phyloP scores from a whole-genome alignment of 2,113 vertebrate genomes.

The Hippocampus abdominalis region DNA sequence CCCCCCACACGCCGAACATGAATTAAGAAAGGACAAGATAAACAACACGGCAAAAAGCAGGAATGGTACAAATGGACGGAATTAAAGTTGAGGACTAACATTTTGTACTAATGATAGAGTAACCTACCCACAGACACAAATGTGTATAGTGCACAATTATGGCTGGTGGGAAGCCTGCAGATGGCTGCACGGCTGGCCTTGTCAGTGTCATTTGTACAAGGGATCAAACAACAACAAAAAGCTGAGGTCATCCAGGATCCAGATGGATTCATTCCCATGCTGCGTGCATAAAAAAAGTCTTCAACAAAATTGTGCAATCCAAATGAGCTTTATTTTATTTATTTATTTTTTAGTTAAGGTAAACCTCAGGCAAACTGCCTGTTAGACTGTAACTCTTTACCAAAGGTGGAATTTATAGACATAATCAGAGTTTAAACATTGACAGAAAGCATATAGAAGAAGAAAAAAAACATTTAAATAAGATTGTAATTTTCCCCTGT shows the following conservation, averaged over 20 bases:
- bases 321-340: neutral
- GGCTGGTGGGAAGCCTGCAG: conserved; percentile 56
- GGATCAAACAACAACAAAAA: conserved; percentile 26
- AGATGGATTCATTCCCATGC: conserved; percentile 55
- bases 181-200: conserved; percentile 50
- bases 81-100: neutral
- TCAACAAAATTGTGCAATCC: neutral
- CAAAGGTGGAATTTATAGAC: neutral
- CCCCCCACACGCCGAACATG: conserved; percentile 6
- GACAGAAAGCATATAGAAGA: neutral
- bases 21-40: neutral
- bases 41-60: neutral
- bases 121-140: neutral
- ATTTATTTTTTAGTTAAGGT: neutral
- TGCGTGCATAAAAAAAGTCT: neutral
- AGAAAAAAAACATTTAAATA: neutral
- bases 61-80: neutral
- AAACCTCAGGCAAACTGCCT: neutral
- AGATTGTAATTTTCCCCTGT: no score
- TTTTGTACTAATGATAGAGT: neutral
- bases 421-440: neutral
- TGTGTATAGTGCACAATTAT: neutral
- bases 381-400: neutral
- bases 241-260: conserved; percentile 12
- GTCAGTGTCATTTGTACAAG: conserved; percentile 34